phyloP scores from a whole-genome alignment of 2,113 vertebrate genomes.

The Anolis carolinensis region DNA sequence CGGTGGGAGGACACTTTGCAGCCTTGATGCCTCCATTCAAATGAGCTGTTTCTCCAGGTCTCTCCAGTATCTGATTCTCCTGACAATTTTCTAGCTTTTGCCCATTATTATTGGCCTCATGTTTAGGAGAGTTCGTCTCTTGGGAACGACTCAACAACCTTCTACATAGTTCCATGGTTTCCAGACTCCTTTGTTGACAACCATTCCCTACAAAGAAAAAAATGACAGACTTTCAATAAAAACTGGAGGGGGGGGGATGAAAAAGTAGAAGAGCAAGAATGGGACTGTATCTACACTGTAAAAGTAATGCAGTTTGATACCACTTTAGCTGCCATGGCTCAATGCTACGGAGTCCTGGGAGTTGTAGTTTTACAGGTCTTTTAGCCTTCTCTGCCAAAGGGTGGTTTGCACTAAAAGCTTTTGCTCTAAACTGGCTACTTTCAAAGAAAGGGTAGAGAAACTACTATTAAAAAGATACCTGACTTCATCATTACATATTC shows the following conservation, averaged over 20 bases:
- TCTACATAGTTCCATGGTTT: not conserved
- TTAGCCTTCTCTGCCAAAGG: too few relatives aligned
- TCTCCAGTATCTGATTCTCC: not conserved
- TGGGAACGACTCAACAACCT: not conserved
- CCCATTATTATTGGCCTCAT: not conserved
- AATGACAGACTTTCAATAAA: not conserved
- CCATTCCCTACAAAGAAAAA: not conserved
- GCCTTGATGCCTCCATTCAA: not conserved
- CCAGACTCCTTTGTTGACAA: not conserved
- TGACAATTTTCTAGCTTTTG: not conserved
- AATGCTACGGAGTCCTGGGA: too few relatives aligned
- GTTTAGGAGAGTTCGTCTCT: too few relatives aligned
- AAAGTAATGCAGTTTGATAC: too few relatives aligned
- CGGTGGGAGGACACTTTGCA: not conserved
- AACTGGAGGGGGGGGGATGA: not conserved
- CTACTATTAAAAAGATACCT: too few relatives aligned
- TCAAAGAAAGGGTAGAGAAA: too few relatives aligned
- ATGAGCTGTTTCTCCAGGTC: not conserved
- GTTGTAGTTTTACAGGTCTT: too few relatives aligned
- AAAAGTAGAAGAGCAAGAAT: not conserved
- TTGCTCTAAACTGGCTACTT: too few relatives aligned
- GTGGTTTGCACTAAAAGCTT: too few relatives aligned
- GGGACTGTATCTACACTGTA: not conserved
- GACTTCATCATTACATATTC: not conserved
- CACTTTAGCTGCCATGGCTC: too few relatives aligned